Base-by-base conservation (phyloP, 2,113 vertebrate species). In the Cyrtonyx montezumae region DNA sequence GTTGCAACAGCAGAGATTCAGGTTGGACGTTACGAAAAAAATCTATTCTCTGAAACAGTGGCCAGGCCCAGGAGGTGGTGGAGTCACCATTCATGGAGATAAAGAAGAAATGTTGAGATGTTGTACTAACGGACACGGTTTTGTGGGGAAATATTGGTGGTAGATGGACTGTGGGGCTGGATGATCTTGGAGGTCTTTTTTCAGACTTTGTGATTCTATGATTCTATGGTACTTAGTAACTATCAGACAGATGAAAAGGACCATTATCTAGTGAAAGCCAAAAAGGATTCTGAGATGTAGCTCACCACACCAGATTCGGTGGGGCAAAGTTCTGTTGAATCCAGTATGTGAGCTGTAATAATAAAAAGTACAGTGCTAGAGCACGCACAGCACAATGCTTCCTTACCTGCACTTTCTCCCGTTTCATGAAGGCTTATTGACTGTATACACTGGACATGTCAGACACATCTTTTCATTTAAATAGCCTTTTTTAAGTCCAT, bases 371-470 rank as follows among this genome's bases (percentile, higher is more conserved):
- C 40, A 59, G 6, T 28, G 28, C 10, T 45, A 37, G 34, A 77
- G 19, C 10, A 22, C 1, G 14, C 0, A 6, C 3, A 73, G 25
- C 3, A 16, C 63, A 79, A n/a, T 3, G 8, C 7, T 61, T 9
- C 26, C 26, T 58, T n/a, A 43, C 43, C 69, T 30, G 66, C 3
- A 8, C 4, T 40, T 14, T 37, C 23, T 61, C 14, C 28, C 23
- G 13, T 62, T 79, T 56, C 55, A 32, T 62, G 8, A 20, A 66
- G 30, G 48, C 23, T 63, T 51, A 66, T 0, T 0, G 28, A 42
- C 13, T 55, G 66, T 12, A 28, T 1, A 3, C 15, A 26, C n/a
- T 88, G 45, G 30, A 58, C 4, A 2, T 13, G 13, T 2, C 73
- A 80, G 49, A 1, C 30, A 48, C 15, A 45, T 45, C 20, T 45